These are phyloP conservation scores for Diarsia brunnea DNA, from an alignment of 2,888 invertebrate species.

Conservation along the genomic window DNA sequence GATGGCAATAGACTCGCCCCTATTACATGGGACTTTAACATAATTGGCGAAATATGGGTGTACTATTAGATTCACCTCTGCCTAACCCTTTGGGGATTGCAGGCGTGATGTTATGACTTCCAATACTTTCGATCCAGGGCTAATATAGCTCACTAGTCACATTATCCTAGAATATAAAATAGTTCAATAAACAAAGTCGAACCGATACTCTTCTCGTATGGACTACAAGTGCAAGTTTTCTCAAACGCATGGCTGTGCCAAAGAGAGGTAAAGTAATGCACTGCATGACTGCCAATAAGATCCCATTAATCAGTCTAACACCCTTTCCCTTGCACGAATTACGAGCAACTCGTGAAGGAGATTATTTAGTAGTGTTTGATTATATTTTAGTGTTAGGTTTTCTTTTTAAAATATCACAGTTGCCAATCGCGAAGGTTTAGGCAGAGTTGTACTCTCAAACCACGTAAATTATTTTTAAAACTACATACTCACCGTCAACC, in stretches of 20 bases:
- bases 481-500: too few species aligned
- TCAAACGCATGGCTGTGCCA: slow-evolving; percentile 40
- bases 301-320: slow-evolving; percentile 45
- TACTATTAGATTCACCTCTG: too few species aligned
- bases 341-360: slow-evolving; percentile 25
- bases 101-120: not conserved
- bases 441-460: too few species aligned
- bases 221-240: slow-evolving; percentile 36
- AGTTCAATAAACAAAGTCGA: slow-evolving; percentile 22
- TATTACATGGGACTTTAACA: too few species aligned
- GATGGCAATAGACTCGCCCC: too few species aligned
- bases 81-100: too few species aligned
- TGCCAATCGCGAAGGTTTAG: not conserved
- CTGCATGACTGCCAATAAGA: slow-evolving; percentile 41
- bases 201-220: slow-evolving; percentile 25
- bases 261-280: slow-evolving; percentile 25
- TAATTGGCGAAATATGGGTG: too few species aligned
- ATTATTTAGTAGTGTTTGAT: slow-evolving; percentile 1
- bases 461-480: too few species aligned
- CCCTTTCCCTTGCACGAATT: slow-evolving; percentile 49
- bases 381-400: too few species aligned
- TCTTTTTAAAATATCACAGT: not conserved
- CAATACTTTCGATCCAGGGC: not conserved
- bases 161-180: slow-evolving; percentile 10
- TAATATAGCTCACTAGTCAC: not conserved